phyloP scores from a whole-genome alignment of 1,140 invertebrate species.

The Philaenus spumarius region DNA sequence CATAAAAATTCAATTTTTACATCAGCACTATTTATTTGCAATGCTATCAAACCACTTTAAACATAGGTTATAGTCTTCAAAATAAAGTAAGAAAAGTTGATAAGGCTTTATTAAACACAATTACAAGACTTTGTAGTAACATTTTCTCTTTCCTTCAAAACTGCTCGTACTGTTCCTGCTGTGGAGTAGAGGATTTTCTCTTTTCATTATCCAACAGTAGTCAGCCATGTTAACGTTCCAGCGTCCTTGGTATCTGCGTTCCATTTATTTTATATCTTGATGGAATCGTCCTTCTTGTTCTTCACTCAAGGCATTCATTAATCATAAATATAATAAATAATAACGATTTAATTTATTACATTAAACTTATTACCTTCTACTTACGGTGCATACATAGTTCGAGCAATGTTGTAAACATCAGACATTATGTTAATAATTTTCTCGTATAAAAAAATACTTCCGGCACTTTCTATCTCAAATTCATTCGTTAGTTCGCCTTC shows the following conservation, averaged over 20 bases:
- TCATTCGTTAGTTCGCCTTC: too few species aligned
- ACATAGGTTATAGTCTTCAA: background rate
- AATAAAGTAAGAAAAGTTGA: background rate
- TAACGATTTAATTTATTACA: too few species aligned
- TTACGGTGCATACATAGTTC: too few species aligned
- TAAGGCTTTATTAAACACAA: background rate
- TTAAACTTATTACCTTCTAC: too few species aligned
- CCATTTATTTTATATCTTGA: slow-evolving; percentile 38
- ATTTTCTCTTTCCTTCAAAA: slow-evolving; percentile 1
- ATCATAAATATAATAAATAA: too few species aligned
- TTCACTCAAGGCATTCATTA: slow-evolving; percentile 34
- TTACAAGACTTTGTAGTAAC: too few species aligned
- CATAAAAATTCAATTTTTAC: background rate
- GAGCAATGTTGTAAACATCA: too few species aligned
- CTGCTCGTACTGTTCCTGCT: slow-evolving; percentile 14
- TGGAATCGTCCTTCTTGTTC: slow-evolving; percentile 41
- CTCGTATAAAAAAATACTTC: too few species aligned
- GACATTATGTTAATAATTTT: too few species aligned
- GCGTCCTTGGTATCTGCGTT: slow-evolving; percentile 35
- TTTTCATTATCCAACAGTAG: slow-evolving; percentile 33
- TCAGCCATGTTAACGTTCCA: slow-evolving; percentile 35
- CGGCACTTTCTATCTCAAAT: too few species aligned
- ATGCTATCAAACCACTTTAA: background rate
- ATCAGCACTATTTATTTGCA: slow-evolving; percentile 9
- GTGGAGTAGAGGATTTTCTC: slow-evolving; percentile 21